Evolutionary conservation across 2,113 vertebrate genomes (phyloP).

Genomic region (Hemiscyllium ocellatum): DNA sequence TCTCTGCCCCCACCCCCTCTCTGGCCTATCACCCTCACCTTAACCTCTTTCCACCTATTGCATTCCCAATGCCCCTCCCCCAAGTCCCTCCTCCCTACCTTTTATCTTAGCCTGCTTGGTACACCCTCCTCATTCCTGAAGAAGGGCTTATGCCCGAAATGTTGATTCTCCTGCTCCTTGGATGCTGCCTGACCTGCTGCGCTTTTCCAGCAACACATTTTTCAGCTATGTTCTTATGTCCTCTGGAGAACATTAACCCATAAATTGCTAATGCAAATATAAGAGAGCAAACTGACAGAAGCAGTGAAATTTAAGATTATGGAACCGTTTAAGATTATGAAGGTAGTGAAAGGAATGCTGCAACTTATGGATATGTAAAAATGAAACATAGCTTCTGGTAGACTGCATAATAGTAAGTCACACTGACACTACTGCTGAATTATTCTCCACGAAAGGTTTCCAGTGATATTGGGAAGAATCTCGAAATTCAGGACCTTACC

Average conservation of each 20-base stretch:
- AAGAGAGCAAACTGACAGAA: not conserved
- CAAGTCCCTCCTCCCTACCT: too few relatives aligned
- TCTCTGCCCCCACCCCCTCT: too few relatives aligned
- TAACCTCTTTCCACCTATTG: too few relatives aligned
- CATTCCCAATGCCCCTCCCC: too few relatives aligned
- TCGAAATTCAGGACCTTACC: not conserved
- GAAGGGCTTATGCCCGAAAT: too few relatives aligned
- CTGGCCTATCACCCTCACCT: too few relatives aligned
- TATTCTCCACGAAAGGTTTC: not conserved
- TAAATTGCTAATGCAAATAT: not conserved
- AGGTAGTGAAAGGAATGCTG: not conserved
- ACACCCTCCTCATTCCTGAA: too few relatives aligned
- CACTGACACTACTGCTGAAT: not conserved
- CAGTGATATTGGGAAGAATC: not conserved
- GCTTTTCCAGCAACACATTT: too few relatives aligned
- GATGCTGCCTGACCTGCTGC: too few relatives aligned
- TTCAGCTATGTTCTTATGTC: not conserved
- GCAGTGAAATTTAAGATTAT: not conserved
- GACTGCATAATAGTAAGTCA: not conserved
- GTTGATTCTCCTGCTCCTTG: too few relatives aligned
- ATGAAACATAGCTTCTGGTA: not conserved
- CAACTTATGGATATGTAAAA: not conserved
- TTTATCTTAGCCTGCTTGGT: too few relatives aligned
- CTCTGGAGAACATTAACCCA: not conserved
- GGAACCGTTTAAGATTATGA: too few relatives aligned